Conservation (phyloP, 2,797 vertebrate species). For the Onychomys torridus region DNA sequence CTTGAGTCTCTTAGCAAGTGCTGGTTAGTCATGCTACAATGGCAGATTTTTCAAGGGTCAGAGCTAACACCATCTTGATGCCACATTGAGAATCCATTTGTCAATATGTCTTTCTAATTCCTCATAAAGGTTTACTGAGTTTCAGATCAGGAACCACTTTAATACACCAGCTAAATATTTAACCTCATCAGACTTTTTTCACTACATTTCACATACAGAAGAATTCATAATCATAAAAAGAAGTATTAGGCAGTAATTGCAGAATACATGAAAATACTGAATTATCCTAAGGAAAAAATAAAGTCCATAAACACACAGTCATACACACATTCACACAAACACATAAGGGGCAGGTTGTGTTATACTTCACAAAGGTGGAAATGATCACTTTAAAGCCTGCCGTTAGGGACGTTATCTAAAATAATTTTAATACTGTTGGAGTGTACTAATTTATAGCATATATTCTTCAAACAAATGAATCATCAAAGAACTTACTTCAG, state of each 20-base stretch:
- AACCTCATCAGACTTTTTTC: background rate
- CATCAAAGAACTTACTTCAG: background rate
- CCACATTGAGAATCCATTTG: background rate
- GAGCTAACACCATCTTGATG: background rate
- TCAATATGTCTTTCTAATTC: slow-evolving; percentile 18
- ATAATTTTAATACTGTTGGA: background rate
- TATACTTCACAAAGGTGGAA: background rate
- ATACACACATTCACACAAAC: background rate
- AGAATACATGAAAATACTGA: slow-evolving; percentile 29
- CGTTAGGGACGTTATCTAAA: background rate
- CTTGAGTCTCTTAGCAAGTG: background rate
- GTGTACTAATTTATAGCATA: background rate
- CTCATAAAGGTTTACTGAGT: background rate
- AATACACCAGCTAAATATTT: background rate
- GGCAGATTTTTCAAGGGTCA: background rate
- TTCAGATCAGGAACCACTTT: background rate
- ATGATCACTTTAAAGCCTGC: background rate
- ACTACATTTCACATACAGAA: background rate
- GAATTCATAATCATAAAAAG: background rate
- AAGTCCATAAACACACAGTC: background rate
- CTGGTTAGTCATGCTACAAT: slow-evolving; percentile 6
- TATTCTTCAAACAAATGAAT: background rate
- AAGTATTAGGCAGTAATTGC: background rate
- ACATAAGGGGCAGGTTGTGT: background rate
- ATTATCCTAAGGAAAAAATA: background rate